Conservation (phyloP, 1,140 invertebrate genomes). For the Chionoecetes opilio region DNA sequence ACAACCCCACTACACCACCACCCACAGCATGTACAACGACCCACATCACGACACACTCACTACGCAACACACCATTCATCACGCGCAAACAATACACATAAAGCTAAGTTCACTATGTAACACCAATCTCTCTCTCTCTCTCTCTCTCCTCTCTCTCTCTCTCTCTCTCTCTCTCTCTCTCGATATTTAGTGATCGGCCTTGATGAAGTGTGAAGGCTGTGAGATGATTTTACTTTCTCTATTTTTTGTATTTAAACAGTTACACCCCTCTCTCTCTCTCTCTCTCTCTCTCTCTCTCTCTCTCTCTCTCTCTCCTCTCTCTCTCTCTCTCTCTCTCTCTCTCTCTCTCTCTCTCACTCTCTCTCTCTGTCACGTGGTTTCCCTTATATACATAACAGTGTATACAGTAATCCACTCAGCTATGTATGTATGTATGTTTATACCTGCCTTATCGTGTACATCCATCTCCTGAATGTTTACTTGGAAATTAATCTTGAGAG, state of each 20-base stretch:
- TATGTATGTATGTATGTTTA: neutral
- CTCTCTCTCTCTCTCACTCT: conserved; percentile 25
- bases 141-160: neutral
- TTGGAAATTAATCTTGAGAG: neutral
- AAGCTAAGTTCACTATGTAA: neutral
- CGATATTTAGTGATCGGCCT: no score
- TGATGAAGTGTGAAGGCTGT: no score
- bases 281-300: no score
- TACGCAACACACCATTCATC: no score
- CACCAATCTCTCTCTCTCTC: neutral
- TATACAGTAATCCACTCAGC: neutral
- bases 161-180: neutral
- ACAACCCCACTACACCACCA: no score
- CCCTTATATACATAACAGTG: neutral
- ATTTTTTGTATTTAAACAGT: no score
- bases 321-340: conserved; percentile 19
- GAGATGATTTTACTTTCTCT: no score
- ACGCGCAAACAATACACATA: neutral
- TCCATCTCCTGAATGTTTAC: neutral
- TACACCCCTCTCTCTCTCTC: conserved; percentile 21
- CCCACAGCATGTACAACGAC: no score
- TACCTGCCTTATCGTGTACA: neutral
- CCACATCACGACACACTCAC: no score
- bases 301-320: no score
- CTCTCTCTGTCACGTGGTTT: neutral